Evolutionary conservation across 1,140 invertebrate species (phyloP), one percentile per base, ranked within the genome.

Genomic region (Chrysomallon squamiferum): DNA sequence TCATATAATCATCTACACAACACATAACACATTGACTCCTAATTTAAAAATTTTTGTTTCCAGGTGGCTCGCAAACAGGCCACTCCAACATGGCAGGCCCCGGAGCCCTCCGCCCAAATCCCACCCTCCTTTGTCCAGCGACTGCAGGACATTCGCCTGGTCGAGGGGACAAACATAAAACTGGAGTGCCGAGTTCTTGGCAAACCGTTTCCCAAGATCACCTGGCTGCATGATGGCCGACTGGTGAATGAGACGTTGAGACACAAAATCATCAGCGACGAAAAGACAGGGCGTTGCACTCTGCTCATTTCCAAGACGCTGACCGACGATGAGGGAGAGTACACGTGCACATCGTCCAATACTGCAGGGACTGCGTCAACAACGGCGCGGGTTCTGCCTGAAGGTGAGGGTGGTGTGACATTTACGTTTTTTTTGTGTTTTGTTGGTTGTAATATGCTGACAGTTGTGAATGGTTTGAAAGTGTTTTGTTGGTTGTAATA

Each of bases 301-400:
- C 88, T 97, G 62, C 88, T 94, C 62, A 97, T 98, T 75, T 93
- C 93, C 82, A 90, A 93, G 77, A 95, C 97, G 65, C 93, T 93
- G 60, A 93, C 94, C 29, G 95, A 95, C 38, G 95, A 98, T 85
- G 94, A 96, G 83, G 95, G 95, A 66, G 95, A 97, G 86, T 97
- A 97, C 84, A 96, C 93, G 2, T 97, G 95, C 84, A 94, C 92
- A 61, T 95, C 87, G 6, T 77, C 78, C 22, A 89, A 89, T 76
- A 80, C 83, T 57, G 80, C 84, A n/a, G 88, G 88, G 22, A 81
- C 88, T 69, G 83, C 82, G 18, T 75, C 78, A 27, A 85, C 87
- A 1, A 81, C 72, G 50, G 84, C 85, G 30, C 61, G 54, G 13
- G 68, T 83, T 22, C 66, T 80, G 33, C 75, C 73, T 59, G 73